These are phyloP conservation scores for Gila robusta DNA, from an alignment of 2,797 vertebrate genomes.

Conservation along the genomic window DNA sequence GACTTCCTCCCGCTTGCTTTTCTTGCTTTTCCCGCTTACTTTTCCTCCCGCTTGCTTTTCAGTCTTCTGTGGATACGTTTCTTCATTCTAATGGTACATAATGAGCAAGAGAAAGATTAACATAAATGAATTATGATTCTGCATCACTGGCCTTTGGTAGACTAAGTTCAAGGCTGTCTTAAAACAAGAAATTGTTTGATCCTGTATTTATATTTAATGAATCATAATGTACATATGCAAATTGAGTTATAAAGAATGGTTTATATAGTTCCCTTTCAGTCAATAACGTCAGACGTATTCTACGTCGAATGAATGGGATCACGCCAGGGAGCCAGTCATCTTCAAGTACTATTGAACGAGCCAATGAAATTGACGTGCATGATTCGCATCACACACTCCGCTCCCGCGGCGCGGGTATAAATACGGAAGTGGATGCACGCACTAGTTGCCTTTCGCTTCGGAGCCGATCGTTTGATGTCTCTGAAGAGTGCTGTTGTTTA, in stretches of 20 bases:
- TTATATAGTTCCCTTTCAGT: neutral
- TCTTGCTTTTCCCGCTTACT: neutral
- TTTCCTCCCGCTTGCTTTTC: conserved; percentile 7
- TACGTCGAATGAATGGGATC: no score
- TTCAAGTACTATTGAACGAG: no score
- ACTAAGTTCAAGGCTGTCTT: neutral
- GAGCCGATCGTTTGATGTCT: no score
- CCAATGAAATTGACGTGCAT: no score
- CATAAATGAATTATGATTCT: conserved; percentile 43
- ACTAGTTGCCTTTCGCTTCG: no score
- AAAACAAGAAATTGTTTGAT: conserved; percentile 23
- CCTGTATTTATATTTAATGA: conserved; percentile 7
- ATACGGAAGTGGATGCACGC: no score
- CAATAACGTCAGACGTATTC: no score
- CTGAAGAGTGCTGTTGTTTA: no score
- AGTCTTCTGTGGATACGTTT: conserved; percentile 36
- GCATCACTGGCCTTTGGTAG: conserved; percentile 11
- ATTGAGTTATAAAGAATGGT: neutral
- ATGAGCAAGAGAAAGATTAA: conserved; percentile 52
- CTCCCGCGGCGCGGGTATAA: no score
- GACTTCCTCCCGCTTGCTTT: conserved; percentile 9
- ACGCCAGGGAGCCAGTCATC: no score
- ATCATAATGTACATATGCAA: neutral
- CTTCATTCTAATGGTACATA: conserved; percentile 37
- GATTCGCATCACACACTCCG: no score